Conservation (phyloP, 2,888 invertebrate genomes). For the Criorhina ranunculi region DNA sequence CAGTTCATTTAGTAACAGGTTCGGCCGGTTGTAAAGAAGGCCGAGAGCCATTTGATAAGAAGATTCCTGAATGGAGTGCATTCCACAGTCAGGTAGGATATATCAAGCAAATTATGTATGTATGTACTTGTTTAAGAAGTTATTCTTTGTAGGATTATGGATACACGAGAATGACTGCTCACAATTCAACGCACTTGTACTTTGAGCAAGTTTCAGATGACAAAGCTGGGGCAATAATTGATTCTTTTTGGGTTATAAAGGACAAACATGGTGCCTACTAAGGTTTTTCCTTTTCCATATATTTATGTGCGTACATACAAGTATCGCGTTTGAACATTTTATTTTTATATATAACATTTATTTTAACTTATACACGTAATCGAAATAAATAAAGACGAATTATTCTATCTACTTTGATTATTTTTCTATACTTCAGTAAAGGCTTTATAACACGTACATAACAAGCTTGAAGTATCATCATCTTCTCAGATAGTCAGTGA, state of each 20-base stretch:
- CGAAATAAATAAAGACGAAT: slow-evolving; percentile 1
- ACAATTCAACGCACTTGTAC: slow-evolving; percentile 93
- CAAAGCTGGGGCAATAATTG: slow-evolving; percentile 88
- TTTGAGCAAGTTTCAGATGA: slow-evolving; percentile 95
- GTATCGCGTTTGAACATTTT: no score
- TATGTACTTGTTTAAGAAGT: background rate
- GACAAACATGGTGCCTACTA: slow-evolving; percentile 83
- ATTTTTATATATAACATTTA: no score
- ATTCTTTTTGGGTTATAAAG: slow-evolving; percentile 89
- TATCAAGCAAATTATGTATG: background rate
- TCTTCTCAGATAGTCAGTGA: no score
- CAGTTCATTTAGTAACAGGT: slow-evolving; percentile 95
- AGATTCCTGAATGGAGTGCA: slow-evolving; percentile 91
- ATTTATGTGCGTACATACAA: background rate
- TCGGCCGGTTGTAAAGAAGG: slow-evolving; percentile 95
- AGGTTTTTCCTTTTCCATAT: background rate
- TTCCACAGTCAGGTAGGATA: slow-evolving; percentile 87
- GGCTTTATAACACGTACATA: no score
- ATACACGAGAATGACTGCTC: slow-evolving; percentile 92
- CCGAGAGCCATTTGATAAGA: slow-evolving; percentile 89
- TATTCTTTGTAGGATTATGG: slow-evolving; percentile 91
- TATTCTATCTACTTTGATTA: no score
- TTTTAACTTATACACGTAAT: background rate
- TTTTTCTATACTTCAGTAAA: no score
- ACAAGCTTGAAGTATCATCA: no score